Conservation (phyloP, 2,113 vertebrate genomes). For the Gobiocypris rarus region DNA sequence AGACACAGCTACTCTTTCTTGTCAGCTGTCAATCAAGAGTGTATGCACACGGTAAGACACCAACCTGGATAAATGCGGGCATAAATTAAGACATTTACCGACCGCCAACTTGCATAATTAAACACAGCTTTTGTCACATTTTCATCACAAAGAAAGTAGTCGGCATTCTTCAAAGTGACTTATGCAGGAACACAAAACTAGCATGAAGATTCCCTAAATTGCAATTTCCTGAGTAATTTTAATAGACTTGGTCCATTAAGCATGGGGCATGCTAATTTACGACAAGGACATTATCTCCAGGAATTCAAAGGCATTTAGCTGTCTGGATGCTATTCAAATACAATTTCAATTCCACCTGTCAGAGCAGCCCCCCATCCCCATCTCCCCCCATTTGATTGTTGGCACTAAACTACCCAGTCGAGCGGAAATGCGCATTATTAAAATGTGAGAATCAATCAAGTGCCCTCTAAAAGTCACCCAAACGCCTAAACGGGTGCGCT, state of each 20-base stretch:
- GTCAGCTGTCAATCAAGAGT: constrained; percentile 51
- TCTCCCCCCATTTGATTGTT: constrained; percentile 57
- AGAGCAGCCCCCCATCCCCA: constrained; percentile 44
- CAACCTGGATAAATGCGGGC: background rate
- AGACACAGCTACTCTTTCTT: constrained; percentile 61
- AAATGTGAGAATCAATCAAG: constrained; percentile 67
- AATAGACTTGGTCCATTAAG: constrained; percentile 62
- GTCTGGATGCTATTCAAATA: constrained; percentile 72
- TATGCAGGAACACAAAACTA: background rate
- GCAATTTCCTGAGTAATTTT: constrained; percentile 49
- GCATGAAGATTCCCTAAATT: constrained; percentile 23
- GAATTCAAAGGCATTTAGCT: constrained; percentile 57
- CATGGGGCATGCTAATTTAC: constrained; percentile 61
- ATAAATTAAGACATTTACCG: constrained; percentile 1
- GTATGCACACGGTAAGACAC: background rate
- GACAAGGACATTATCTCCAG: constrained; percentile 63
- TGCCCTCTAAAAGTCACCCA: constrained; percentile 47
- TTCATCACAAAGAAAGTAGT: background rate
- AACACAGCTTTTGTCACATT: background rate
- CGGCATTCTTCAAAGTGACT: background rate
- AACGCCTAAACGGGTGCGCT: constrained; percentile 15
- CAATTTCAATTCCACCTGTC: constrained; percentile 70
- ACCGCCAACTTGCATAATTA: background rate
- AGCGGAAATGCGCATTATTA: constrained; percentile 67
- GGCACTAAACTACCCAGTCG: constrained; percentile 63